A percentile compares a stretch with the other conserved stretches of the same genome.
Conservation (phyloP, 2,797 vertebrate species). For the Rhinogobio ventralis region DNA sequence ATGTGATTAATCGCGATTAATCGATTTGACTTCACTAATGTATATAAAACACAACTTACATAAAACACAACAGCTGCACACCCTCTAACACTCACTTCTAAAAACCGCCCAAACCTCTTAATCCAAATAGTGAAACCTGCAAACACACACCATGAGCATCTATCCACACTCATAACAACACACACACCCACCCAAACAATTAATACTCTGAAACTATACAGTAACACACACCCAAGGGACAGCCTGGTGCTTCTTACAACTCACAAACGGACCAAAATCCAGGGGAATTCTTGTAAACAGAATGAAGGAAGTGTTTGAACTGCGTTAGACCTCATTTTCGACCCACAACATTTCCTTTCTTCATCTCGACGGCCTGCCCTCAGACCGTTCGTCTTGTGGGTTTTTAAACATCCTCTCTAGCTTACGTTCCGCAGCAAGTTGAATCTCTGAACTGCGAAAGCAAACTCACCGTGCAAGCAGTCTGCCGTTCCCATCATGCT, state of each 20-base stretch:
- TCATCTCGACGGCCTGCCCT: background rate
- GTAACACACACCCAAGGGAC: slow-evolving; percentile 27
- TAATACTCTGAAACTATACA: slow-evolving; percentile 32
- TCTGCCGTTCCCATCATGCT: slow-evolving; percentile 72
- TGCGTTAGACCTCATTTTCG: background rate
- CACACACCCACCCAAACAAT: slow-evolving; percentile 49
- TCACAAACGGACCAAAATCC: background rate
- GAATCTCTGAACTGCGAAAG: slow-evolving; percentile 8
- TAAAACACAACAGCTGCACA: slow-evolving; percentile 1
- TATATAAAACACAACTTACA: background rate
- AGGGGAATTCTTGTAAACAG: background rate
- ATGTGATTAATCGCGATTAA: background rate
- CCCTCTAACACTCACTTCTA: slow-evolving; percentile 32
- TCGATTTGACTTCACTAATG: background rate
- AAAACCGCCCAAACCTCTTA: slow-evolving; percentile 22
- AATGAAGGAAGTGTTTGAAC: slow-evolving; percentile 1
- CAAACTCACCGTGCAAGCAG: slow-evolving; percentile 80
- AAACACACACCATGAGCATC: slow-evolving; percentile 24
- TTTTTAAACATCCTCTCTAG: slow-evolving; percentile 31
- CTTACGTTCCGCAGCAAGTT: background rate
- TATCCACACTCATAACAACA: slow-evolving; percentile 27
- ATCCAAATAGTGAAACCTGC: background rate
- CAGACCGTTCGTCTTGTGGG: background rate
- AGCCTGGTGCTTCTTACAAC: slow-evolving; percentile 1
- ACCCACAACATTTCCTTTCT: background rate